These are phyloP conservation scores for Onychomys torridus DNA, from an alignment of 2,797 vertebrate genomes.

Conservation along the genomic window DNA sequence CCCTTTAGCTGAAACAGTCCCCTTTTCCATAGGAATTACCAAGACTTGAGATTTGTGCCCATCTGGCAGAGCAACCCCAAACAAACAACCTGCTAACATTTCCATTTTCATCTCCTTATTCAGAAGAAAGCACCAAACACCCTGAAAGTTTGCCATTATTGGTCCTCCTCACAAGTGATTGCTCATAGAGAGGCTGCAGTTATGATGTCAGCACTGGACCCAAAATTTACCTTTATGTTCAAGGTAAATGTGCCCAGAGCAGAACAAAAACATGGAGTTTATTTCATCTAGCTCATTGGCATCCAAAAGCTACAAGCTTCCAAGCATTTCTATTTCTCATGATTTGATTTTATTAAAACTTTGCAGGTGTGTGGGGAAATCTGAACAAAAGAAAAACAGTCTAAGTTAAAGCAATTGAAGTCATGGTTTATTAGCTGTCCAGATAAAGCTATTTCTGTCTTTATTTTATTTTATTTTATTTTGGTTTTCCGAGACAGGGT, in stretches of 20 bases:
- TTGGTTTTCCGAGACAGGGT: too few species aligned
- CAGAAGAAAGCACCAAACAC: conserved; percentile 24
- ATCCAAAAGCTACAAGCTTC: conserved; percentile 9
- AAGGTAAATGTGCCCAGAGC: neutral
- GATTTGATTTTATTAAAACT: neutral
- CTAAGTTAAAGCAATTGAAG: neutral
- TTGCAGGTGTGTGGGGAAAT: neutral
- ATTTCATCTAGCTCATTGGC: conserved; percentile 18
- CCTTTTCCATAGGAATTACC: neutral
- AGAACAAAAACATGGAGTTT: neutral
- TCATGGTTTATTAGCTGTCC: conserved; percentile 8
- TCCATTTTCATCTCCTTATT: neutral
- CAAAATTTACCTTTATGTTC: neutral
- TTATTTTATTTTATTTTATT: too few species aligned
- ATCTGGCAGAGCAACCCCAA: neutral
- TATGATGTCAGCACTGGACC: neutral
- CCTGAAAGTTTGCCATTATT: neutral
- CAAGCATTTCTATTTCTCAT: neutral
- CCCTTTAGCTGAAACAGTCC: neutral
- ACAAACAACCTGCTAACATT: neutral
- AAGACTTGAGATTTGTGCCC: neutral
- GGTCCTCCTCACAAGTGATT: neutral
- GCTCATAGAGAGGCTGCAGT: neutral
- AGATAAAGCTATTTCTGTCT: neutral
- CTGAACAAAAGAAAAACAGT: neutral